Conservation (phyloP, 2,888 invertebrate species). For the Oscheius onirici region DNA sequence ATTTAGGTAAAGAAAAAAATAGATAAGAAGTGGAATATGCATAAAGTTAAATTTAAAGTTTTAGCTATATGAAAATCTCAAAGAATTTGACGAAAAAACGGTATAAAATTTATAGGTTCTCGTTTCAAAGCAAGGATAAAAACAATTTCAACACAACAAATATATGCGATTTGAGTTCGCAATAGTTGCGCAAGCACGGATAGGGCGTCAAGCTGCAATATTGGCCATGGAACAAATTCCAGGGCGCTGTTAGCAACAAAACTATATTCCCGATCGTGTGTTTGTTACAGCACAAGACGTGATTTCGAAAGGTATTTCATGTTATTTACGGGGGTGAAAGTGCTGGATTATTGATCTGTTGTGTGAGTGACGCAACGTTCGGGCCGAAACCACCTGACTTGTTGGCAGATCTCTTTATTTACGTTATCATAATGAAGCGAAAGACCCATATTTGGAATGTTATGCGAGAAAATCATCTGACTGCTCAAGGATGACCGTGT, state of each 20-base stretch:
- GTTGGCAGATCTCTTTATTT: background rate
- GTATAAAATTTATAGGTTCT: background rate
- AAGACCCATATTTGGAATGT: conserved; percentile 25
- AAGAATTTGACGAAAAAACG: too few species aligned
- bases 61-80: too few species aligned
- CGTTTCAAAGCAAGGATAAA: background rate
- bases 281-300: conserved; percentile 8
- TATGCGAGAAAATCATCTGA: conserved; percentile 34
- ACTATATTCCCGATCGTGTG: background rate
- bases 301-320: conserved; percentile 20
- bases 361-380: background rate
- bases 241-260: background rate
- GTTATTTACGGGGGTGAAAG: conserved; percentile 9
- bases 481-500: conserved; percentile 28
- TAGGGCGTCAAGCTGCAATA: conserved; percentile 3
- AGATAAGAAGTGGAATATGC: too few species aligned
- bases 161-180: background rate
- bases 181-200: conserved; percentile 4
- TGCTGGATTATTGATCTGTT: background rate
- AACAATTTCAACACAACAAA: background rate
- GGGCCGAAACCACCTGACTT: too few species aligned
- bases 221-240: background rate
- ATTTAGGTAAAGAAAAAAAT: too few species aligned
- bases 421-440: background rate
- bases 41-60: too few species aligned